Evolutionary conservation across 1,140 invertebrate species (phyloP).

Genomic region (Pogonognathellus flavescens): DNA sequence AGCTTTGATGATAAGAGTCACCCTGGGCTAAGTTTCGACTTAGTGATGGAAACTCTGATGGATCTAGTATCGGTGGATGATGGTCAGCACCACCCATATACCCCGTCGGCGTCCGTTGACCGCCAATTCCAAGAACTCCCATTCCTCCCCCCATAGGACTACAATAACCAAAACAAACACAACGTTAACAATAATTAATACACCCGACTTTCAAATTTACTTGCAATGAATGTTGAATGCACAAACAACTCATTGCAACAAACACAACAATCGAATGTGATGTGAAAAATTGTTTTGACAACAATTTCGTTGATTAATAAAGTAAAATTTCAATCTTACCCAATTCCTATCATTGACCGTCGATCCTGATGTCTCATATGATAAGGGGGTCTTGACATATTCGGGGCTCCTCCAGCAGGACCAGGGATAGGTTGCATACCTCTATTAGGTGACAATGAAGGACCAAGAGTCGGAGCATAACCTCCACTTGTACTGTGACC

Average conservation of each 20-base stretch:
- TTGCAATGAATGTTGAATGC: no score
- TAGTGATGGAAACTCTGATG: constrained; percentile 90
- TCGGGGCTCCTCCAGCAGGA: constrained; percentile 18
- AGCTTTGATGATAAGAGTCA: constrained; percentile 82
- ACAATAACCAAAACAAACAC: constrained; percentile 57
- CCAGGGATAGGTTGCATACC: constrained; percentile 67
- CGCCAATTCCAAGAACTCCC: constrained; percentile 62
- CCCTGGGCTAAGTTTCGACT: constrained; percentile 78
- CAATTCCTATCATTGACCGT: constrained; percentile 80
- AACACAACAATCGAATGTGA: not conserved
- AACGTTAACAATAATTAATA: not conserved
- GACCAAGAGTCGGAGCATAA: constrained; percentile 64
- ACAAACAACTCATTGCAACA: not conserved
- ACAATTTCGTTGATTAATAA: constrained; percentile 60
- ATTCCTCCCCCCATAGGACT: constrained; percentile 60
- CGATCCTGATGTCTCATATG: constrained; percentile 82
- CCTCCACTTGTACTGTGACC: constrained; percentile 51
- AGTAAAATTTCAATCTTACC: constrained; percentile 71
- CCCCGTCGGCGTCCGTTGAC: constrained; percentile 78
- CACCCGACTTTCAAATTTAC: no score
- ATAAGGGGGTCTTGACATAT: constrained; percentile 73
- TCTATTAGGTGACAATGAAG: constrained; percentile 75
- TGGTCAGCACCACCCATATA: constrained; percentile 70
- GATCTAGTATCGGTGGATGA: constrained; percentile 83
- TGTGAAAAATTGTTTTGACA: not conserved